phyloP scores from a whole-genome alignment of 1,140 invertebrate species.

The Drosophila persimilis region DNA sequence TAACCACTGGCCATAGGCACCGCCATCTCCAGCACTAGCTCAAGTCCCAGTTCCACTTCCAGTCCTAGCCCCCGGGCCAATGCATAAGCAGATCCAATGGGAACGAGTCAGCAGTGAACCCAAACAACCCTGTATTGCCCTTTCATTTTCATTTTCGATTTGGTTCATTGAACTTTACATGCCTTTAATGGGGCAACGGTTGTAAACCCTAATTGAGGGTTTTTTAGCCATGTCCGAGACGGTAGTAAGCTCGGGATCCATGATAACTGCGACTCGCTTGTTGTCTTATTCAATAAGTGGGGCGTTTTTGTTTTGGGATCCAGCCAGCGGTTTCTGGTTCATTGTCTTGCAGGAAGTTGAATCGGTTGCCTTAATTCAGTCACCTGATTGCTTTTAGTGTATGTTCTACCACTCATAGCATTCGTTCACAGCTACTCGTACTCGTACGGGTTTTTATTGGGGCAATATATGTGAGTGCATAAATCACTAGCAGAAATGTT shows the following conservation, averaged over 20 bases:
- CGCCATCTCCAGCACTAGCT: neutral
- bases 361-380: neutral
- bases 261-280: neutral
- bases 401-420: constrained; percentile 8
- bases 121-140: constrained; percentile 59
- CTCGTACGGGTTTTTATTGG: constrained; percentile 46
- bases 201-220: constrained; percentile 41
- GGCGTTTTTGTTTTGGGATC: neutral
- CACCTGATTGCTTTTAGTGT: constrained; percentile 9
- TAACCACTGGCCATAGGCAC: constrained; percentile 1
- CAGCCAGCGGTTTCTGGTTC: constrained; percentile 4
- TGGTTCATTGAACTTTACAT: constrained; percentile 65
- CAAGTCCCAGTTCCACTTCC: constrained; percentile 2
- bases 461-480: constrained; percentile 26
- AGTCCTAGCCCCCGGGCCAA: constrained; percentile 24
- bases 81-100: constrained; percentile 21
- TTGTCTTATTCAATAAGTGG: constrained; percentile 13
- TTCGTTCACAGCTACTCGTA: neutral
- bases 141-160: constrained; percentile 35
- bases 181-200: neutral
- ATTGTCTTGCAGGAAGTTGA: constrained; percentile 32
- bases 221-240: constrained; percentile 8
- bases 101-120: no score
- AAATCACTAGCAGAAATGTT: constrained; percentile 17
- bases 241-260: constrained; percentile 10